Base-by-base conservation (phyloP, 2,113 vertebrate genomes). In the Glaucidium brasilianum region DNA sequence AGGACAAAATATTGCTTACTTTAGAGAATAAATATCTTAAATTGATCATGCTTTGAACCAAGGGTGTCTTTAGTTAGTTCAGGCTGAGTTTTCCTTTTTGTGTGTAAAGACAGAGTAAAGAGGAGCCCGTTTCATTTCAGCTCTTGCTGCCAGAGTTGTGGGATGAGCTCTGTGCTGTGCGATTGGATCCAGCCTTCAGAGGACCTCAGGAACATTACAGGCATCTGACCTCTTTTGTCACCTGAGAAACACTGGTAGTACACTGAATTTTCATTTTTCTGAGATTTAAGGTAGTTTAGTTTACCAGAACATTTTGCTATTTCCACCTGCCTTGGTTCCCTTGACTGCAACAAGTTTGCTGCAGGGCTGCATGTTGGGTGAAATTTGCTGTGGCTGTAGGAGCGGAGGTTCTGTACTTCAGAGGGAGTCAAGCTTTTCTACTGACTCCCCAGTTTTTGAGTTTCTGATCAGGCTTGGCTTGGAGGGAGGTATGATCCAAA, bases 71-170 rank as follows among this genome's bases (percentile, higher is more conserved):
- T 22, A 11, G 56, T 76, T 19, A 22, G 47, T 30, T 60, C 47
- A 49, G 43, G 58, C 35, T 75, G 71, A 56, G 16, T n/a, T 93
- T 27, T 60, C 27, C 21, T 43, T 2, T 12, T 53, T 78, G 9
- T 13, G 26, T 62, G 32, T 47, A 49, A 63, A 43, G 34, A 11
- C 29, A 62, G 55, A 26, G 29, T 5, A 9, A 50, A 77, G 74
- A 56, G 21, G 56, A 82, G 15, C 49, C 14, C 1, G 1, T 72
- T 60, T 64, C 12, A 15, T 59, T 60, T 18, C 0, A 0, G 10
- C 62, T 52, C 4, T 47, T 0, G 4, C 27, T 47, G n/a, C 3
- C 64, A 32, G 47, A 81, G 13, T 18, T 0, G 0, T 32, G 68
- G 74, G 10, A 75, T 0, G 8, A 85, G 21, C 32, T 71, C 32